phyloP scores from a whole-genome alignment of 1,140 invertebrate species.

The Drosophila kohkoa region DNA sequence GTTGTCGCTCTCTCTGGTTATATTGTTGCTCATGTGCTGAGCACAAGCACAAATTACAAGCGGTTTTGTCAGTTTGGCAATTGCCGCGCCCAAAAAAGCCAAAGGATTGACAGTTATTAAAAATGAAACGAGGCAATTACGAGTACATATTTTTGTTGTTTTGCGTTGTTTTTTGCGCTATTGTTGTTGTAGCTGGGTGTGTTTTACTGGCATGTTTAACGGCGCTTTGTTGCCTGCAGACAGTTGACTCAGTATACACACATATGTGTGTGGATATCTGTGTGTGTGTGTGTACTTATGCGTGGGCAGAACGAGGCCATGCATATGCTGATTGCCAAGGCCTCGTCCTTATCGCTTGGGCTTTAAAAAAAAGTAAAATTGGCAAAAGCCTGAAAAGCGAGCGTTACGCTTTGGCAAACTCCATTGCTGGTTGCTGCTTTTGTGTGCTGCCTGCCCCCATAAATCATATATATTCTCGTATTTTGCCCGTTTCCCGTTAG shows the following conservation, averaged over 20 bases:
- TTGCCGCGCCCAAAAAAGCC: constrained; percentile 67
- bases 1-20: constrained; percentile 46
- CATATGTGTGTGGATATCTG: constrained; percentile 5
- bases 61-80: constrained; percentile 69
- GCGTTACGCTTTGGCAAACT: constrained; percentile 42
- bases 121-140: constrained; percentile 82
- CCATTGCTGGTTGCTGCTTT: constrained; percentile 7
- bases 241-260: constrained; percentile 4
- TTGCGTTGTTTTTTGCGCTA: constrained; percentile 2
- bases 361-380: constrained; percentile 45
- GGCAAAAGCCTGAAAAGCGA: constrained; percentile 51
- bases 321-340: constrained; percentile 75
- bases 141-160: constrained; percentile 59
- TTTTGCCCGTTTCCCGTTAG: constrained; percentile 31
- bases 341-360: constrained; percentile 53
- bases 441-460: constrained; percentile 38
- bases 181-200: constrained; percentile 46
- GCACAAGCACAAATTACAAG: constrained; percentile 58
- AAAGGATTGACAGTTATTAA: constrained; percentile 82
- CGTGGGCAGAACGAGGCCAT: constrained; percentile 28
- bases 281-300: constrained; percentile 30
- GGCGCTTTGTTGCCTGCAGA: constrained; percentile 53
- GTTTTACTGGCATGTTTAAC: constrained; percentile 77
- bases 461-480: constrained; percentile 57
- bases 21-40: constrained; percentile 60